Evolutionary conservation across 2,888 invertebrate species (phyloP), one percentile per base, ranked within the genome.

Genomic region (Toxonevra muliebris): DNA sequence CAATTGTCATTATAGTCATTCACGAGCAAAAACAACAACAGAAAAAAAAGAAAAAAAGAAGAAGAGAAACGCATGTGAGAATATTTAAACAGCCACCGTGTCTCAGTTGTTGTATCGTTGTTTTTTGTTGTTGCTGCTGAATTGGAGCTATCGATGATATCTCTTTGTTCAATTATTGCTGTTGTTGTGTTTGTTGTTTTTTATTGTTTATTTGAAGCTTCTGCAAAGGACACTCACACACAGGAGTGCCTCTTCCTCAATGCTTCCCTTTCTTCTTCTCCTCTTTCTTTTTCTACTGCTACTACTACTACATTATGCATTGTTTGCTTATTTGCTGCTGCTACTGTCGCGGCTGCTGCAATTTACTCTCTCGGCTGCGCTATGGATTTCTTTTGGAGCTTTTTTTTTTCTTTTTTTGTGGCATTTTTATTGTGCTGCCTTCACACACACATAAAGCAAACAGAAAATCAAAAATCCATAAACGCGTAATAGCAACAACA

Each of bases 401-500:
- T 30, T 30, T 7, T 2, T 30, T 30, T 7, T 30, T 30, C 30
- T 2, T 30, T 30, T 30, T 7, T n/a, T n/a, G n/a, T 30, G 30
- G 30, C 30, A 7, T 30, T 30, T 30, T 30, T 30, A 30, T 30
- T 30, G 30, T 30, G 30, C 30, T 30, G 30, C 30, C 30, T 30
- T 30, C 30, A 30, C 30, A 30, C 30, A 30, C 60, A 30, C 30
- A 30, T 54, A 41, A 65, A 59, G 54, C 54, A 66, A 62, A 61
- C 57, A 68, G 30, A 64, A 54, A 65, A 65, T 73, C 73, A 77
- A 75, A 68, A 70, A 55, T 75, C 77, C 75, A 76, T 75, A 79
- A 78, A 77, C 77, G 78, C 77, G 78, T 72, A 70, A 71, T 71
- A 72, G 61, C 74, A 76, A 71, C 74, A 76, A 76, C 60, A 69